Evolutionary conservation across 2,113 vertebrate species (phyloP), one percentile per base, ranked within the genome.

Genomic region (Daphoenositta chrysoptera): DNA sequence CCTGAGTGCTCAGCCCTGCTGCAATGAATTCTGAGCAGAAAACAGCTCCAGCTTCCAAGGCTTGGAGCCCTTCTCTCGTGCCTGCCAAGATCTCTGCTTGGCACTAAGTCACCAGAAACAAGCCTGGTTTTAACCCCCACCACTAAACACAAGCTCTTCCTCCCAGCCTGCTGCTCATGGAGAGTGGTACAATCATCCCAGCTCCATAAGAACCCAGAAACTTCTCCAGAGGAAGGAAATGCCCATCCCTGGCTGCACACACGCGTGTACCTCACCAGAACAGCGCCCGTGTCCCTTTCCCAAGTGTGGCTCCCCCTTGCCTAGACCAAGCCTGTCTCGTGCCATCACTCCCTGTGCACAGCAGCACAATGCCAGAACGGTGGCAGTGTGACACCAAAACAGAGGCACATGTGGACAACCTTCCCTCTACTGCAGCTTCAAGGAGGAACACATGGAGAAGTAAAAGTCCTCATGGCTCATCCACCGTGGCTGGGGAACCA

Each of bases 331-430:
- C 28, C 20, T 11, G 3, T 11, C 53, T n/a, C 0, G 1, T 13
- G 40, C 58, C 15, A 2, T 8, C n/a, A 0, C 12, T 23, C 33
- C 61, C 71, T 0, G 0, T 20, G 53, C 50, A 9, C 89, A 57
- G 65, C 78, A 71, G 51, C 4, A 1, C 12, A 21, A 8, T 0
- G 2, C 9, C 60, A 40, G 9, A 57, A 19, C 4, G 0, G 57
- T 2, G 19, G 28, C 50, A 28, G 10, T 3, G n/a, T 5, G n/a
- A 64, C 56, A 72, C 20, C 37, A 28, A 2, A 51, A 18, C 1
- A 0, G 61, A 2, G 35, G 9, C 51, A 53, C 23, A 0, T 0
- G 3, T 12, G 35, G 61, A 17, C 45, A 70, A 17, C 8, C 6
- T 18, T 8, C 47, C 56, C 42, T 9, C 20, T 7, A 9, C 66